Evolutionary conservation across 2,113 vertebrate species (phyloP), one percentile per base, ranked within the genome.

Genomic region (Mystacornis crossleyi): DNA sequence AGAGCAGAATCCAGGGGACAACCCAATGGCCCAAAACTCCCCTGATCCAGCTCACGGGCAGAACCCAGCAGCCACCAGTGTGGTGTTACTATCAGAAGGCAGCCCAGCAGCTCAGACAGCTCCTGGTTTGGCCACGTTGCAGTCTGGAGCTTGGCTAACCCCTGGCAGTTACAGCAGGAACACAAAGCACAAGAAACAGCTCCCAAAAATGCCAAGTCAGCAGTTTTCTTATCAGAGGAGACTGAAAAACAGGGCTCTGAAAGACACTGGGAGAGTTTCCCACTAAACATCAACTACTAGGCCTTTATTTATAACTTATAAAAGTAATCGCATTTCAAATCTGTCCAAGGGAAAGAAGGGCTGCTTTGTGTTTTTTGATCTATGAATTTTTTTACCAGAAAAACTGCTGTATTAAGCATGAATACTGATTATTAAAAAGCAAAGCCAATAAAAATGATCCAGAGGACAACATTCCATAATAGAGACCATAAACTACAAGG

Each of bases 381-480:
- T 79, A 75, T 77, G 62, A 93, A 23, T 95, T 90, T 73, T 91
- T 28, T 90, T 94, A 91, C 66, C 11, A 69, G 83, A 87, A 90
- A 80, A 85, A 12, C 12, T 43, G 81, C 61, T 92, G 60, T 62
- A 89, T 95, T 91, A 93, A 91, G 79, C 87, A 91, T 5, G 51
- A 96, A 90, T 78, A 78, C 58, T 80, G 74, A 93, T 94, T 86
- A 93, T 82, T 86, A 81, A 90, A 91, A 95, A 93, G n/a, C 74
- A 83, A 88, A 77, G 87, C 90, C 42, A 96, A 78, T 90, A 90
- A 93, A 96, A 96, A 94, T 80, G 23, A 85, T 93, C 78, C 58
- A 62, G 65, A 93, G n/a, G 81, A 93, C 73, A 95, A 75, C 78
- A 90, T 94, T 96, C 81, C 62, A 95, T 86, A 73, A 70, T 10